Evolutionary conservation across 2,797 vertebrate species (phyloP), one percentile per base, ranked within the genome.

Genomic region (Coranthus polyacanthus): DNA sequence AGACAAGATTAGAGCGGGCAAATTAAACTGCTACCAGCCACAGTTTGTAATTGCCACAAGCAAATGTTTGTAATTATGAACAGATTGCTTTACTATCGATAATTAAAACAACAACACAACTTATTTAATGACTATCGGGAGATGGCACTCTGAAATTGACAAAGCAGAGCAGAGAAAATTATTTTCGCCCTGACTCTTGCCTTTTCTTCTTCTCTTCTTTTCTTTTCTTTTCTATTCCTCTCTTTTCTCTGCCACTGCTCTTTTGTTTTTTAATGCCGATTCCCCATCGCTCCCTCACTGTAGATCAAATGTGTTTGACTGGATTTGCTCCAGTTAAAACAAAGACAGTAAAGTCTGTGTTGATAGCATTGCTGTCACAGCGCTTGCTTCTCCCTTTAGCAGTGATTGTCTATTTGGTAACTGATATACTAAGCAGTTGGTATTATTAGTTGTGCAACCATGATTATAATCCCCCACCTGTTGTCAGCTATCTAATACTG

Each of bases 61-160:
- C 94, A 94, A 95, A 95, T 94, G 93, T 94, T 95, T 95, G 94
- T 95, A 94, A 95, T 94, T 95, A 94, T 94, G 92, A 94, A 94
- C 93, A 94, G 94, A 95, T 94, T 95, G 93, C 92, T 93, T 94
- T 92, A 93, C 93, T 93, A 93, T 93, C 85, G 92, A 95, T 94
- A 94, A 95, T 95, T 94, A 94, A 94, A 94, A 94, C 91, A 94
- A 95, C 93, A 93, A 92, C 93, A 92, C 90, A 92, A 94, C 92
- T 93, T 94, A 94, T 93, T 94, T 94, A 94, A 94, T 90, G 90
- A 92, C 92, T 93, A 89, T 91, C 78, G 81, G 89, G 89, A 93
- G 89, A 94, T 90, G 89, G 78, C 81, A 88, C 84, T 89, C 87
- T 81, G 78, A 92, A 93, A 92, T 83, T 89, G 90, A 91, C 91